Evolutionary conservation across 2,113 vertebrate genomes (phyloP).

Genomic region (Coptodon rendalli): DNA sequence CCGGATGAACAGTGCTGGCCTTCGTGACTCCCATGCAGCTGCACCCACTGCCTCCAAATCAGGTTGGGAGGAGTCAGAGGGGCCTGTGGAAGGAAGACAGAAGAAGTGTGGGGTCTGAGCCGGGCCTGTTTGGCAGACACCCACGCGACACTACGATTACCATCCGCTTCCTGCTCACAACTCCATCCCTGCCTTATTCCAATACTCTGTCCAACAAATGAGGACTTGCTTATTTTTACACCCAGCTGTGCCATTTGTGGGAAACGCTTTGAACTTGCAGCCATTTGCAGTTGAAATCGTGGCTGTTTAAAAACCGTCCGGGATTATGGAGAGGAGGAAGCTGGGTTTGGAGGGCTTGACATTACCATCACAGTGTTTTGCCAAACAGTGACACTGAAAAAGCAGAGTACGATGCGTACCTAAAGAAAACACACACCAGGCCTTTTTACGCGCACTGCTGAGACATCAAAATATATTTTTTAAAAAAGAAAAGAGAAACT

Average conservation of each 20-base stretch:
- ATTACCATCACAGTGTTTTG: not conserved
- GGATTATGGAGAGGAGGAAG: not conserved
- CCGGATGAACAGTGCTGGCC: conserved; percentile 34
- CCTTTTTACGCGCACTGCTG: not conserved
- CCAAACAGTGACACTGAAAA: not conserved
- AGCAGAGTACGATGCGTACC: not conserved
- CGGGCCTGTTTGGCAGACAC: not conserved
- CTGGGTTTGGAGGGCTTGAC: not conserved
- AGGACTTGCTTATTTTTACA: conserved; percentile 16
- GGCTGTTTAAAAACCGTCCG: not conserved
- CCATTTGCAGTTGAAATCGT: not conserved
- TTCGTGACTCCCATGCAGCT: conserved; percentile 50
- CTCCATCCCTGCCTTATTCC: conserved; percentile 38
- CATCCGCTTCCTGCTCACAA: conserved; percentile 54
- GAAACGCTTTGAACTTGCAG: not conserved
- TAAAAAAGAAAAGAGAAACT: not conserved
- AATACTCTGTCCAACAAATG: conserved; percentile 39
- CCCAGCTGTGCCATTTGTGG: not conserved
- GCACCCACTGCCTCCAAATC: conserved; percentile 52
- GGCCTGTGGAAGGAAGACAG: conserved; percentile 27
- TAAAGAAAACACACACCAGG: not conserved
- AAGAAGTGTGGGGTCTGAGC: conserved; percentile 25
- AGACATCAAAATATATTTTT: not conserved
- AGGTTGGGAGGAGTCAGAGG: conserved; percentile 41
- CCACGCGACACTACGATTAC: conserved; percentile 17